phyloP scores from a whole-genome alignment of 2,797 vertebrate genomes.

The Falco berigora region DNA sequence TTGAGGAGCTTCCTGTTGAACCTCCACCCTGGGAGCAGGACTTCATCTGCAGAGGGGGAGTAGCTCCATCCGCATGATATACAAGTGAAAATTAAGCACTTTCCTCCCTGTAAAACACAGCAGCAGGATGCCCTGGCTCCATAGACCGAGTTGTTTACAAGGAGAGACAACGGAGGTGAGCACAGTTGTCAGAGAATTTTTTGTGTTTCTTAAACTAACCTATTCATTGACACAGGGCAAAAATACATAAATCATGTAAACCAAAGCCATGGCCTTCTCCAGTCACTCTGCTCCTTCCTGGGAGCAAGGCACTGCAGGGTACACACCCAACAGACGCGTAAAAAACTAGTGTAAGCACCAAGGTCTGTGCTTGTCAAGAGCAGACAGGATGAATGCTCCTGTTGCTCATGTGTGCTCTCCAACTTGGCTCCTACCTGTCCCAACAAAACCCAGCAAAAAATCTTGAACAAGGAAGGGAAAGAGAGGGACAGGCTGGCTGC shows the following conservation, averaged over 20 bases:
- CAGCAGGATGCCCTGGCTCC: not conserved
- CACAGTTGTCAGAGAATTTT: not conserved
- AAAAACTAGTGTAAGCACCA: not conserved
- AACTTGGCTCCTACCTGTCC: not conserved
- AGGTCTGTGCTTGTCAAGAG: not conserved
- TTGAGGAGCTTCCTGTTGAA: not conserved
- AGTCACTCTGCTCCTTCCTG: not conserved
- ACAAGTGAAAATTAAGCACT: not conserved
- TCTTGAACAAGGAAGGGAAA: not conserved
- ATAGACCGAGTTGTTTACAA: not conserved
- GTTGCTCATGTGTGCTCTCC: not conserved
- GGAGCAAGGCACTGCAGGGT: not conserved
- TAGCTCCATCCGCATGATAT: accelerated
- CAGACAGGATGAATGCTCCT: accelerated
- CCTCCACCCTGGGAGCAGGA: not conserved
- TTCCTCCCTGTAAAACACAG: not conserved
- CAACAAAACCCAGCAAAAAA: not conserved
- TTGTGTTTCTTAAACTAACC: not conserved
- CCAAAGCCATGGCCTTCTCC: not conserved
- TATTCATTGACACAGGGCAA: not conserved
- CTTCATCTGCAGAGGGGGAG: not conserved
- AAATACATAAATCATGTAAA: not conserved
- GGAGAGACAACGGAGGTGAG: not conserved
- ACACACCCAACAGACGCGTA: not conserved
- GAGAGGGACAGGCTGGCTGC: not conserved